A percentile compares a stretch with the other conserved stretches of the same genome.
Conservation (phyloP, 2,888 invertebrate genomes). For the Aradus depressus region DNA sequence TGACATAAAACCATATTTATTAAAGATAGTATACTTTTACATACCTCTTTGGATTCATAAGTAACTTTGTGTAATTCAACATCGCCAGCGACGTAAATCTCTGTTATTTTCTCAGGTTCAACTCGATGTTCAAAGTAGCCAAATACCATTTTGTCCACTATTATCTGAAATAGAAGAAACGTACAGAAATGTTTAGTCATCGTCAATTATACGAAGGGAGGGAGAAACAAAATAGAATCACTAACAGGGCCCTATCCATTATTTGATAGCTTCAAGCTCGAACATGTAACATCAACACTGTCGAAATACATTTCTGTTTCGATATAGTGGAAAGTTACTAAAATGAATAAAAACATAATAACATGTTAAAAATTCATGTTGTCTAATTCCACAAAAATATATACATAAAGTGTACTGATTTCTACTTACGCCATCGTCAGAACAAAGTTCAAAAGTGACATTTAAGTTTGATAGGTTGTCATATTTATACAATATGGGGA, state of each 20-base stretch:
- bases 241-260: background rate
- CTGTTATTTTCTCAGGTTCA: conserved; percentile 58
- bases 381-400: too few relatives aligned
- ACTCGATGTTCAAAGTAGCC: conserved; percentile 63
- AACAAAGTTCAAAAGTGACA: too few relatives aligned
- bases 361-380: background rate
- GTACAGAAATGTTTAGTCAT: background rate
- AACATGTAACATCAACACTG: background rate
- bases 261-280: background rate
- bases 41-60: conserved; percentile 48
- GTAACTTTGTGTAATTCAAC: conserved; percentile 56
- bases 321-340: background rate
- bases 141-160: conserved; percentile 56
- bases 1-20: background rate
- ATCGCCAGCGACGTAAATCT: conserved; percentile 63
- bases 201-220: background rate
- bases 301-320: background rate
- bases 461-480: too few relatives aligned
- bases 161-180: conserved; percentile 37
- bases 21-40: conserved; percentile 21
- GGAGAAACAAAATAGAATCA: background rate
- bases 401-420: too few relatives aligned
- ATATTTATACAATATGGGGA: too few relatives aligned
- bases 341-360: background rate
- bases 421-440: too few relatives aligned